Conservation (phyloP, 2,888 invertebrate species). For the Drosophila bunnanda region DNA sequence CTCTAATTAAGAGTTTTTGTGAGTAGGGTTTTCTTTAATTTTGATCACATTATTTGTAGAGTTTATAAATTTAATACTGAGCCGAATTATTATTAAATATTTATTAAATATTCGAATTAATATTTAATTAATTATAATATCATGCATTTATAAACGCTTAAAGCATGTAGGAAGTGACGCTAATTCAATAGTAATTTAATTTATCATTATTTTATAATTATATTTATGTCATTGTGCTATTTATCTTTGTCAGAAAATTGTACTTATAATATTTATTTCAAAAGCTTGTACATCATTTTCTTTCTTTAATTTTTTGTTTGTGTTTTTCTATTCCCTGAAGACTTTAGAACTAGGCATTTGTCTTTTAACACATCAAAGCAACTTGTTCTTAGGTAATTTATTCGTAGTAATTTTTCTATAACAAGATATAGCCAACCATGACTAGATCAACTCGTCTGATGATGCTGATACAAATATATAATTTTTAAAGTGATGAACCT, state of each 20-base stretch:
- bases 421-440: background rate
- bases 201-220: background rate
- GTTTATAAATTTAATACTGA: too few species aligned
- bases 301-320: background rate
- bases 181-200: too few species aligned
- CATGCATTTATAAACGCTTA: too few species aligned
- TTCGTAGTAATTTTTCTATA: background rate
- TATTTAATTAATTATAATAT: too few species aligned
- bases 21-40: too few species aligned
- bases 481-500: too few species aligned
- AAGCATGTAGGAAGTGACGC: too few species aligned
- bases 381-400: background rate
- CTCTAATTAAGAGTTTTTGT: background rate
- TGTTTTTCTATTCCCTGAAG: slow-evolving; percentile 1
- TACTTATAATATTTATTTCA: slow-evolving; percentile 3
- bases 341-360: slow-evolving; percentile 1
- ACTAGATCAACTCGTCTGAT: background rate
- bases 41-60: too few species aligned
- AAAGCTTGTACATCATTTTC: background rate
- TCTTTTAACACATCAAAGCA: slow-evolving; percentile 2
- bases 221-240: background rate
- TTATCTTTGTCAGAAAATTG: slow-evolving; percentile 10
- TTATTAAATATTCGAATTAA: too few species aligned
- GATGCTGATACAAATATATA: background rate
- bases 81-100: too few species aligned